Conservation (phyloP, 1,140 invertebrate species). For the Lepidurus packardi region DNA sequence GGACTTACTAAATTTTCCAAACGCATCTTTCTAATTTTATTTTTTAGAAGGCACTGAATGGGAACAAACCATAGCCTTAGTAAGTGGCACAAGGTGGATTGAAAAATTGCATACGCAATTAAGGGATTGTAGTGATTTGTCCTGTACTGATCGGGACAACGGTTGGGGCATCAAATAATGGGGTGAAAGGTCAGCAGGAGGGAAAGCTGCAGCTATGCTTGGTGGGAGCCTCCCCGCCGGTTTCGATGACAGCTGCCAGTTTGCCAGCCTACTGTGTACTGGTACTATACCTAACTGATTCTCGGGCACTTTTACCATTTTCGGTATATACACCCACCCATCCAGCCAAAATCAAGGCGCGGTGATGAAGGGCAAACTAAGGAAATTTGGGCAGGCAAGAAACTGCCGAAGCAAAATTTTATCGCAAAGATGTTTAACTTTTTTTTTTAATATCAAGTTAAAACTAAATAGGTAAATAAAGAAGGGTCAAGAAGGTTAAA, state of each 20-base stretch:
- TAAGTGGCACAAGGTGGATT: background rate
- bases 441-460: too few species aligned
- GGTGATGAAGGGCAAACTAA: background rate
- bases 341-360: background rate
- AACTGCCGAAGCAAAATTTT: too few species aligned
- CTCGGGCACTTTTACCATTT: constrained; percentile 2
- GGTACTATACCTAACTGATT: background rate
- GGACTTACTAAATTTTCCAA: background rate
- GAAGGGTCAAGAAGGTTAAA: too few species aligned
- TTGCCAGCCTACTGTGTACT: constrained; percentile 6
- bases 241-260: constrained; percentile 21
- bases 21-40: too few species aligned
- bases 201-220: background rate
- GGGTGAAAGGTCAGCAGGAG: constrained; percentile 17
- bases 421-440: too few species aligned
- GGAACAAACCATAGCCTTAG: background rate
- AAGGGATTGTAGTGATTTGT: constrained; percentile 22
- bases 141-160: constrained; percentile 1
- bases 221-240: constrained; percentile 15
- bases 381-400: background rate
- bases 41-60: background rate
- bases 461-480: too few species aligned
- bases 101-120: background rate
- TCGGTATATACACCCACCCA: background rate
- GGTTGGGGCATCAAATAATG: constrained; percentile 6